These are phyloP conservation scores for Xestia xanthographa DNA, from an alignment of 2,888 invertebrate species.

Conservation along the genomic window DNA sequence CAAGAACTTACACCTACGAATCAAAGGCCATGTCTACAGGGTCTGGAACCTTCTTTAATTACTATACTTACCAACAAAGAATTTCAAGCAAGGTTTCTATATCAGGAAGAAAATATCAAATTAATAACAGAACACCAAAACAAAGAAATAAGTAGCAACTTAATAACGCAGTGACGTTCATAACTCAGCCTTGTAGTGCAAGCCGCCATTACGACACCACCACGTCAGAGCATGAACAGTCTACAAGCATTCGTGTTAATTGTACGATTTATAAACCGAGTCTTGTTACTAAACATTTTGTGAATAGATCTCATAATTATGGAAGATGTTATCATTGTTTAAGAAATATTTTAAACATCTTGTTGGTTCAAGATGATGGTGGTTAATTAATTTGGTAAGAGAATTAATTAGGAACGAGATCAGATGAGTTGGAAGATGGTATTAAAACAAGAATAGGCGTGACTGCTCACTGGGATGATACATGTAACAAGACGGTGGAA, in stretches of 20 bases:
- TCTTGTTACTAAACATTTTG: slow-evolving; percentile 58
- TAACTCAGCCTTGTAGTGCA: slow-evolving; percentile 64
- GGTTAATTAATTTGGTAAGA: slow-evolving; percentile 5
- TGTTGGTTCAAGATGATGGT: slow-evolving; percentile 11
- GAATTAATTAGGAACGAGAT: background rate
- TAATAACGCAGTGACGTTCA: slow-evolving; percentile 44
- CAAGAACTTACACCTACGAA: background rate
- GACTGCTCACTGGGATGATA: background rate
- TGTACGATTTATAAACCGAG: slow-evolving; percentile 66
- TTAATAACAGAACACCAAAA: slow-evolving; percentile 28
- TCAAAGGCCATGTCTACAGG: background rate
- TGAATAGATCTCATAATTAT: slow-evolving; percentile 54
- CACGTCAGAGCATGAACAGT: slow-evolving; percentile 26
- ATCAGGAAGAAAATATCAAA: slow-evolving; percentile 31
- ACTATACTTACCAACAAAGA: background rate
- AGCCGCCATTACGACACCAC: slow-evolving; percentile 55
- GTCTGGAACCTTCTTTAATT: background rate
- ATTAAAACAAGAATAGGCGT: background rate
- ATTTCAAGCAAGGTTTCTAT: slow-evolving; percentile 16
- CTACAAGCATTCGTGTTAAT: slow-evolving; percentile 68
- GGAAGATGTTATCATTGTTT: slow-evolving; percentile 39
- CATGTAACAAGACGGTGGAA: background rate
- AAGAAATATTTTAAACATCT: slow-evolving; percentile 9
- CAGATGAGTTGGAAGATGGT: too few relatives aligned
- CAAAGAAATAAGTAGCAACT: slow-evolving; percentile 48